These are phyloP conservation scores for Drosophila ambigua DNA, from an alignment of 1,140 invertebrate species.

Conservation along the genomic window DNA sequence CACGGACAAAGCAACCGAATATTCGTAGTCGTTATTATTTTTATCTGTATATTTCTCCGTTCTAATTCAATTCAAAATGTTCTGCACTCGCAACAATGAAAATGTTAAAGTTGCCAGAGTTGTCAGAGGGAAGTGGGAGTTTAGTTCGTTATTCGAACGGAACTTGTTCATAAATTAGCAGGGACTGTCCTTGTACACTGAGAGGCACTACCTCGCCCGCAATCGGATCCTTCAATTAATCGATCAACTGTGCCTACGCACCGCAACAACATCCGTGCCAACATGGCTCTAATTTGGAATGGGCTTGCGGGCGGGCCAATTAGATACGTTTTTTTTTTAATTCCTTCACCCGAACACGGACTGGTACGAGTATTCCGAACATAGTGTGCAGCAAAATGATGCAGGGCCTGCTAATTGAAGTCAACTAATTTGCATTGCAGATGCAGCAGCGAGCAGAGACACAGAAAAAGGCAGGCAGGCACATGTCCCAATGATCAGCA, in stretches of 20 bases:
- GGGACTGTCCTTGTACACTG: too few relatives aligned
- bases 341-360: constrained; percentile 19
- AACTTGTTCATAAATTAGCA: neutral
- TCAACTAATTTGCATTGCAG: constrained; percentile 64
- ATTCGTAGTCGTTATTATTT: neutral
- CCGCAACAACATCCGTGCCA: constrained; percentile 18
- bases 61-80: constrained; percentile 6
- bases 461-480: constrained; percentile 32
- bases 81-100: neutral
- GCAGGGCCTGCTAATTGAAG: constrained; percentile 56
- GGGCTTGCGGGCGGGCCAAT: constrained; percentile 9
- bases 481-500: constrained; percentile 1
- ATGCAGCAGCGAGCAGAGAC: constrained; percentile 12
- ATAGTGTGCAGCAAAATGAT: constrained; percentile 43
- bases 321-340: constrained; percentile 12
- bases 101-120: neutral
- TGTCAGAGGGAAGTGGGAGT: neutral
- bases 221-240: constrained; percentile 37
- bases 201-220: neutral
- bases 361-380: constrained; percentile 14
- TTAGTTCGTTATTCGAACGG: neutral
- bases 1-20: constrained; percentile 14
- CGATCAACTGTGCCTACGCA: constrained; percentile 24
- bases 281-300: constrained; percentile 11
- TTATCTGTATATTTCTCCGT: too few relatives aligned